Evolutionary conservation across 1,140 invertebrate species (phyloP).

Genomic region (Ceratosolen fusciceps): DNA sequence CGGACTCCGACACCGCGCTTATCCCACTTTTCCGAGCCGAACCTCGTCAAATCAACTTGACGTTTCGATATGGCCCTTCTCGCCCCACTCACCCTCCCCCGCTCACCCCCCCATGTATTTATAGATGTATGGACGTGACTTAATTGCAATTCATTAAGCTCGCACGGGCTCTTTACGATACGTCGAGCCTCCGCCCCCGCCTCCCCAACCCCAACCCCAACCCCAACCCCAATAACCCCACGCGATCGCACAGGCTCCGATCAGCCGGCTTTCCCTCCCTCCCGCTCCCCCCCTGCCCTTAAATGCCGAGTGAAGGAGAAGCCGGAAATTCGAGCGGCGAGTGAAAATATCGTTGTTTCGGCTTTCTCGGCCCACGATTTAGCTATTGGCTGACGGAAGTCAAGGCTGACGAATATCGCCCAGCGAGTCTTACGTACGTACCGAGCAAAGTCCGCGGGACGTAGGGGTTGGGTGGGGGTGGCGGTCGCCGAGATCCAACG

Average conservation of each 20-base stretch:
- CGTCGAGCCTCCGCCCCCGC: too few relatives aligned
- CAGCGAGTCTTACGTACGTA: too few relatives aligned
- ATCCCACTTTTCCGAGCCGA: conserved; percentile 31
- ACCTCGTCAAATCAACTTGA: conserved; percentile 41
- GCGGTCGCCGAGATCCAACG: too few relatives aligned
- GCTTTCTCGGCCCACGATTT: too few relatives aligned
- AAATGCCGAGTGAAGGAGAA: too few relatives aligned
- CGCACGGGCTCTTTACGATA: not conserved
- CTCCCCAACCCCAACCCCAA: not conserved
- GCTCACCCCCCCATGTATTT: conserved; percentile 31
- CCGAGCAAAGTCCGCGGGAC: too few relatives aligned
- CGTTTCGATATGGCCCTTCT: not conserved
- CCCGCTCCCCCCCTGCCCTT: not conserved
- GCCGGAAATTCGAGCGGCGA: not conserved
- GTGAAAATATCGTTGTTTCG: not conserved
- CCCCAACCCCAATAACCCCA: not conserved
- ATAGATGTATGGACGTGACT: conserved; percentile 28
- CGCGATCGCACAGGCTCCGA: not conserved
- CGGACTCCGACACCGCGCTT: not conserved
- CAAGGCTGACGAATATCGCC: too few relatives aligned
- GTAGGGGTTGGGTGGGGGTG: too few relatives aligned
- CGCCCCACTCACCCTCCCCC: too few relatives aligned
- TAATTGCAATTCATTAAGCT: conserved; percentile 20
- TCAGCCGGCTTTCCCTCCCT: too few relatives aligned
- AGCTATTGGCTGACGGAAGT: not conserved